These are phyloP conservation scores for Henricia sp. DNA, from an alignment of 53 echinoderm and acorn worm species.

Conservation along the genomic window DNA sequence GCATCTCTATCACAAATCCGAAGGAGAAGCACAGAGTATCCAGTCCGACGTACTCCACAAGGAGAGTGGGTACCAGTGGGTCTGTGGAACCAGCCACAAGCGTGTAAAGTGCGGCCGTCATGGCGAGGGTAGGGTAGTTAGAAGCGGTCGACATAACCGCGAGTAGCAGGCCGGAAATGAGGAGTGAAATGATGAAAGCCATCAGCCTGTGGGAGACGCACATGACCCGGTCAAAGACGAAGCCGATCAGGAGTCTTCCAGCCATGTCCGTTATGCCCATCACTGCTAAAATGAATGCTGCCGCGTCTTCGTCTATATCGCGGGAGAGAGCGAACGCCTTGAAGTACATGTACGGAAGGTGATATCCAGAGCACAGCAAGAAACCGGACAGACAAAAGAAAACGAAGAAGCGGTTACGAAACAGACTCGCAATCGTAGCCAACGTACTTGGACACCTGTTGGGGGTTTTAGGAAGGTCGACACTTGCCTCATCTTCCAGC, in stretches of 20 bases:
- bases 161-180: slow-evolving; percentile 69
- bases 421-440: slow-evolving; percentile 52
- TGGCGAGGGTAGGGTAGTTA: slow-evolving; percentile 54
- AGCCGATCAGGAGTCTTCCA: slow-evolving; percentile 85
- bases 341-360: slow-evolving; percentile 95
- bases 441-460: slow-evolving; percentile 13
- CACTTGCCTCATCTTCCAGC: not conserved
- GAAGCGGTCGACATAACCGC: slow-evolving; percentile 61
- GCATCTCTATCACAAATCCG: slow-evolving; percentile 92
- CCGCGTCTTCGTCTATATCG: slow-evolving; percentile 69
- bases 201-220: slow-evolving; percentile 71
- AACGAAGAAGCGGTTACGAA: slow-evolving; percentile 84
- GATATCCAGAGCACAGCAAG: slow-evolving; percentile 89
- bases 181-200: slow-evolving; percentile 69
- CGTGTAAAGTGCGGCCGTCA: slow-evolving; percentile 72
- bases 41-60: slow-evolving; percentile 88
- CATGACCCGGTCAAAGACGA: slow-evolving; percentile 77
- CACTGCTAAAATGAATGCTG: slow-evolving; percentile 82
- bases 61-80: slow-evolving; percentile 83
- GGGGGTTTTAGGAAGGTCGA: not conserved
- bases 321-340: slow-evolving; percentile 81
- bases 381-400: slow-evolving; percentile 84
- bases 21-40: slow-evolving; percentile 88
- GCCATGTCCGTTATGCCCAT: slow-evolving; percentile 89
- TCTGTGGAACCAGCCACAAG: slow-evolving; percentile 90